Evolutionary conservation across 2,888 invertebrate species (phyloP), one percentile per base, ranked within the genome.

Genomic region (Cotesia congregata): DNA sequence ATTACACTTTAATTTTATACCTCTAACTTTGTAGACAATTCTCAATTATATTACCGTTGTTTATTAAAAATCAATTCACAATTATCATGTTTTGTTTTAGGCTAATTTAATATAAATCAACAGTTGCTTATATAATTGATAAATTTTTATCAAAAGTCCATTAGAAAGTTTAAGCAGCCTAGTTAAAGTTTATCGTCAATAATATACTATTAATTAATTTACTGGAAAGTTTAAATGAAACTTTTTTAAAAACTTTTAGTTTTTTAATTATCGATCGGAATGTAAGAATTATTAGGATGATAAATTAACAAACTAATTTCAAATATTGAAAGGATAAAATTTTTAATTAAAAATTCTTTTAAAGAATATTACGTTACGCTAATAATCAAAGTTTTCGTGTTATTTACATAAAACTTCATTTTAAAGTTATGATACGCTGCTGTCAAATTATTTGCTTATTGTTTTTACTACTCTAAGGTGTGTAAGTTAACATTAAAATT

Each of bases 301-400:
- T 50, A 50, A 50, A 50, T 50, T 50, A 50, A 50, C 6, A 50
- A 50, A 50, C 50, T 50, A 50, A 50, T 50, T 50, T 50, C 2
- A 50, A 50, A 12, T 50, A 50, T 50, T 50, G 12, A 50, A 50
- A 50, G 12, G 50, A 50, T 41, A 41, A 41, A 3, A 50, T 50
- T 50, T 50, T 50, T 12, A 12, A 50, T 50, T 50, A 12, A 20
- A 50, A 81, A 79, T 72, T 69, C n/a, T 40, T 9, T 4, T 61
- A 9, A 50, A 67, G 17, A 68, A 68, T 41, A 50, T 50, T 65
- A 38, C 12, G 9, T 30, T 30, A 30, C 5, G n/a, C 41, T 40
- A 71, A 71, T 71, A 60, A 71, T n/a, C 1, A 6, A 39, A 72
- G 62, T 62, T 50, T 50, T 50, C 0, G 12, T 50, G 12, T 50